A percentile compares a stretch with the other conserved stretches of the same genome.
phyloP scores from a whole-genome alignment of 2,113 vertebrate genomes.

The Arenaria interpres region DNA sequence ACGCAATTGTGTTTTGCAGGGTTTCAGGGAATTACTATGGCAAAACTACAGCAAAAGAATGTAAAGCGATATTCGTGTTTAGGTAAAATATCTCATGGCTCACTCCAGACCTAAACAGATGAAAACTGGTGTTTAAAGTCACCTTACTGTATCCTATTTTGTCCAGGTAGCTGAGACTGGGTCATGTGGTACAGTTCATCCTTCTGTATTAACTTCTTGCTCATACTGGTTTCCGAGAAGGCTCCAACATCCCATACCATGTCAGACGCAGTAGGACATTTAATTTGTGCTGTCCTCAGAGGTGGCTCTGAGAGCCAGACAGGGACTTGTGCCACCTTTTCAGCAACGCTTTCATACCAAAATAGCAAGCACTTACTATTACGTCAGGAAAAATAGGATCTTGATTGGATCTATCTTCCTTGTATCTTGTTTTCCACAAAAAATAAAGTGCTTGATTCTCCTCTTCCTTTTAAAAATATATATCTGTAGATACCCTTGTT shows the following conservation, averaged over 20 bases:
- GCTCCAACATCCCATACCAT: neutral
- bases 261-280: neutral
- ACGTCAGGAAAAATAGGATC: slow-evolving; percentile 12
- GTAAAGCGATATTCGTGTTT: neutral
- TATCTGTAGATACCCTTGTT: slow-evolving; percentile 2
- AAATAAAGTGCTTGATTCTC: slow-evolving; percentile 43
- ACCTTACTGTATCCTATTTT: neutral
- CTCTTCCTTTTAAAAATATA: slow-evolving; percentile 53
- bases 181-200: neutral
- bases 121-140: neutral
- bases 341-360: slow-evolving; percentile 36
- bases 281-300: slow-evolving; percentile 44
- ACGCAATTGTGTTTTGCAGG: neutral
- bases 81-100: neutral
- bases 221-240: neutral
- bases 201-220: neutral
- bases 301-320: slow-evolving; percentile 10
- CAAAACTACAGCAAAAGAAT: neutral
- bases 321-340: slow-evolving; percentile 8
- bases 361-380: slow-evolving; percentile 53
- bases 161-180: neutral
- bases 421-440: neutral
- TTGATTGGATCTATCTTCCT: neutral
- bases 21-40: neutral
- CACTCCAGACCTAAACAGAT: neutral